Base-by-base conservation (phyloP, 2,888 invertebrate species). In the Phaedon cochleariae region DNA sequence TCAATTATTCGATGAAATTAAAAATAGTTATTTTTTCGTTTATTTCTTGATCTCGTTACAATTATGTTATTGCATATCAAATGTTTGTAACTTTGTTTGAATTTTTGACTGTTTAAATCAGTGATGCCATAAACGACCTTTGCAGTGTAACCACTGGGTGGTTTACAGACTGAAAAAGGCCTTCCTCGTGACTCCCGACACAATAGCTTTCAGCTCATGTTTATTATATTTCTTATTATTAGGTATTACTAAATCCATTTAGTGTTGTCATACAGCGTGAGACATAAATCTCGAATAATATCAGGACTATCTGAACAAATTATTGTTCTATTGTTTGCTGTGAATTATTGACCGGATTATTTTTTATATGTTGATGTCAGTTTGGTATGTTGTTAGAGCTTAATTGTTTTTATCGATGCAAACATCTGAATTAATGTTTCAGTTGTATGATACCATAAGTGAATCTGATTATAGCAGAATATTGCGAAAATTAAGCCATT, bases 281-380 rank as follows among this genome's bases (percentile, higher is more conserved):
- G 63, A 46, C 46, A 67, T 67, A 67, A 63, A 60, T 63, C 60
- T 52, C 45, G 20, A 63, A 52, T 58, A 54, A 48, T 62, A 65
- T 65, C 61, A 34, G 61, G 46, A 59, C 52, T 57, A 60, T 57
- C 20, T 37, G 52, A 63, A 60, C 63, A 62, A 66, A 66, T 62
- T 58, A 62, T 62, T 17, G 17, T 53, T 49, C 41, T 48, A 66
- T 66, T 62, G 59, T 62, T 54, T 18, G 45, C n/a, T n/a, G 21
- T 20, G 54, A 41, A 21, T 66, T 46, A 66, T 62, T 66, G 57
- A 65, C 45, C 10, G 48, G 6, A 53, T 58, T 53, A 20, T 53
- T 52, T 21, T n/a, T 15, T 53, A 45, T 53, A 52, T 37, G 48
- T 48, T 48, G 21, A 21, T 22, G 21, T n/a, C n/a, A 20, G 21